Percentiles rank a stretch among this genome's conserved stretches.
Conservation (phyloP, 2,797 vertebrate species). For the Tinamus major region DNA sequence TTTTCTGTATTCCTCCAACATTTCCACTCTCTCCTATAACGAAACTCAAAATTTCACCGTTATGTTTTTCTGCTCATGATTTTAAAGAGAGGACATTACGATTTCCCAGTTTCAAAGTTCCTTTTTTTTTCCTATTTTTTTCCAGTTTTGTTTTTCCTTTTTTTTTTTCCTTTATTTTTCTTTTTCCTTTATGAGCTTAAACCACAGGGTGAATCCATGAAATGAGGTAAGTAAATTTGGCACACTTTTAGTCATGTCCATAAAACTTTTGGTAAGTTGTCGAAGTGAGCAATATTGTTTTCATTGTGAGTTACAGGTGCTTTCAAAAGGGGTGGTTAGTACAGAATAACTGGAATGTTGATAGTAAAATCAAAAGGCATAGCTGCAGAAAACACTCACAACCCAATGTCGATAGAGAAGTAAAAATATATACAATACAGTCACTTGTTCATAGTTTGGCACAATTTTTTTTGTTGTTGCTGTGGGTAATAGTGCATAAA, state of each 20-base stretch:
- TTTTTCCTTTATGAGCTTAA: constrained; percentile 82
- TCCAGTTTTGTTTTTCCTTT: accelerated
- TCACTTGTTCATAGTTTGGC: constrained; percentile 98
- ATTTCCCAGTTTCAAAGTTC: constrained; percentile 68
- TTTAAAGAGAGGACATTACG: constrained; percentile 70
- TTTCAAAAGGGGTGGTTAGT: constrained; percentile 87
- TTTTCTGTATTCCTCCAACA: constrained; percentile 72
- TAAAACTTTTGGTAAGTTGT: constrained; percentile 94
- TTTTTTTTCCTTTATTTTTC: accelerated
- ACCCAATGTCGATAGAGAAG: constrained; percentile 93
- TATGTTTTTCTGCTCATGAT: constrained; percentile 68
- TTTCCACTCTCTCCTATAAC: constrained; percentile 67
- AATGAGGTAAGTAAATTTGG: constrained; percentile 98
- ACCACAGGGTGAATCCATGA: constrained; percentile 86
- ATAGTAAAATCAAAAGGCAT: constrained; percentile 87
- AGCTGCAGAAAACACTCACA: constrained; percentile 88
- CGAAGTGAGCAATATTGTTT: constrained; percentile 82
- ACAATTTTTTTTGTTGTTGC: constrained; percentile 87
- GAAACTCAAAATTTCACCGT: constrained; percentile 70
- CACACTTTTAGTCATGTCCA: constrained; percentile 90
- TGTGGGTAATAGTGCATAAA: constrained; percentile 95
- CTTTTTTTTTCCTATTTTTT: background rate
- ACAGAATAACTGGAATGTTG: constrained; percentile 92
- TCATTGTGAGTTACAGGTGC: constrained; percentile 94
- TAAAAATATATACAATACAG: constrained; percentile 95